phyloP scores from a whole-genome alignment of 2,888 invertebrate genomes.

The Agapetus fuscipes region DNA sequence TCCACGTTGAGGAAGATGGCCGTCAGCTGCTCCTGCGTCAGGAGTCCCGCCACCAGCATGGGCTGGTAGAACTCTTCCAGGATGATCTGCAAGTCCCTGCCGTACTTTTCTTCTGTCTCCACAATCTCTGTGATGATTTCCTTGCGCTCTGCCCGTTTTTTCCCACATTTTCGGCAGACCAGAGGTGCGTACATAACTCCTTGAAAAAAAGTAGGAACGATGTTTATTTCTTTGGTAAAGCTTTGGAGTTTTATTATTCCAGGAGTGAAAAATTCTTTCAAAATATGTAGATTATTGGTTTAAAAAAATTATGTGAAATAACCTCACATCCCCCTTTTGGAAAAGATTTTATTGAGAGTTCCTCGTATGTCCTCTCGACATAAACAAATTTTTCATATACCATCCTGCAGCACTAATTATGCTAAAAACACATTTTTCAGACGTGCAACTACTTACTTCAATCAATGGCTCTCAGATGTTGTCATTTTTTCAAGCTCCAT shows the following conservation, averaged over 20 bases:
- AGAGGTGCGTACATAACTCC: conserved; percentile 67
- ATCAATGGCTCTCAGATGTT: too few relatives aligned
- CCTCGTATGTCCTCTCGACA: too few relatives aligned
- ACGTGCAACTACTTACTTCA: too few relatives aligned
- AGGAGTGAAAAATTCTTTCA: too few relatives aligned
- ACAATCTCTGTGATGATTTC: conserved; percentile 93
- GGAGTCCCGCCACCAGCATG: conserved; percentile 83
- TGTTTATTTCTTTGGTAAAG: neutral
- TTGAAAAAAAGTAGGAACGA: conserved; percentile 27
- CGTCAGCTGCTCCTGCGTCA: conserved; percentile 84
- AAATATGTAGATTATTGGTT: neutral
- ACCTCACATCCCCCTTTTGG: too few relatives aligned
- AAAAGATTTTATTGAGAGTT: too few relatives aligned
- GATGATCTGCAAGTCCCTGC: conserved; percentile 84
- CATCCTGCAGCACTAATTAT: too few relatives aligned
- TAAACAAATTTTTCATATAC: too few relatives aligned
- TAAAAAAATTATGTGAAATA: neutral
- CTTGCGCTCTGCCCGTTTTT: conserved; percentile 81
- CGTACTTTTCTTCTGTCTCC: conserved; percentile 93
- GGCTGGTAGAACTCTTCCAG: conserved; percentile 89
- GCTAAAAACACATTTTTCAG: too few relatives aligned
- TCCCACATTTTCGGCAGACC: conserved; percentile 80
- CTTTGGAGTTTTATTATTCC: conserved; percentile 4
- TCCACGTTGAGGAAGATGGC: conserved; percentile 91
- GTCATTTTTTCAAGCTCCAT: too few relatives aligned